These are phyloP conservation scores for Dichetophora obliterata DNA, from an alignment of 2,888 invertebrate genomes.

Conservation along the genomic window DNA sequence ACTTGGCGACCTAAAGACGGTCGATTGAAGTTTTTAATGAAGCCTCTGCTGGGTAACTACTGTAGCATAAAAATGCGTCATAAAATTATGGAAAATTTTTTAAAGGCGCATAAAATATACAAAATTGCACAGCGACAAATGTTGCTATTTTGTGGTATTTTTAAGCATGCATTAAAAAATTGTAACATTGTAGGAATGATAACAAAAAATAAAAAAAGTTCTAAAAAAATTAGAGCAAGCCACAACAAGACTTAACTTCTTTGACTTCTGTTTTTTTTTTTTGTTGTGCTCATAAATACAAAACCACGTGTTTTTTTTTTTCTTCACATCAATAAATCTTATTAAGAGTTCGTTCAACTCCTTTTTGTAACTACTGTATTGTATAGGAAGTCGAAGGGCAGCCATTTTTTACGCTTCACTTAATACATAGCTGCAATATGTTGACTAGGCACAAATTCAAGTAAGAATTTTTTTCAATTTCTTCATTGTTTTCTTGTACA, in stretches of 20 bases:
- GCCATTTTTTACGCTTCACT: constrained; percentile 5
- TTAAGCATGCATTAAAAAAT: constrained; percentile 27
- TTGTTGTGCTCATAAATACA: too few relatives aligned
- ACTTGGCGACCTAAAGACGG: not conserved
- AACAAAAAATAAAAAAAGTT: not conserved
- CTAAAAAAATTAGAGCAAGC: not conserved
- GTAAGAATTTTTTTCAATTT: not conserved
- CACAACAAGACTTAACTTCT: too few relatives aligned
- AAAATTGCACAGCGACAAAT: constrained; percentile 1
- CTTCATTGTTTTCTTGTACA: not conserved
- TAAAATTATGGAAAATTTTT: constrained; percentile 29
- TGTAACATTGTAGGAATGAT: constrained; percentile 1
- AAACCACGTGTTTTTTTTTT: too few relatives aligned
- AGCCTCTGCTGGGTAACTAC: not conserved
- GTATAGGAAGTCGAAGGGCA: not conserved
- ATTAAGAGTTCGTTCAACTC: not conserved
- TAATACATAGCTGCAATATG: not conserved
- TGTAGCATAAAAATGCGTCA: not conserved
- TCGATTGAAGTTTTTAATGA: constrained; percentile 10
- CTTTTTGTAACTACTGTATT: too few relatives aligned
- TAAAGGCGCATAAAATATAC: constrained; percentile 9
- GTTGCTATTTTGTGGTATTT: constrained; percentile 6
- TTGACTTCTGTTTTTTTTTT: too few relatives aligned
- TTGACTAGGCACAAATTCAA: constrained; percentile 1
- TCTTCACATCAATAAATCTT: not conserved